A percentile compares a stretch with the other conserved stretches of the same genome.
phyloP scores from a whole-genome alignment of 2,113 vertebrate species.

The Varanus salvator region DNA sequence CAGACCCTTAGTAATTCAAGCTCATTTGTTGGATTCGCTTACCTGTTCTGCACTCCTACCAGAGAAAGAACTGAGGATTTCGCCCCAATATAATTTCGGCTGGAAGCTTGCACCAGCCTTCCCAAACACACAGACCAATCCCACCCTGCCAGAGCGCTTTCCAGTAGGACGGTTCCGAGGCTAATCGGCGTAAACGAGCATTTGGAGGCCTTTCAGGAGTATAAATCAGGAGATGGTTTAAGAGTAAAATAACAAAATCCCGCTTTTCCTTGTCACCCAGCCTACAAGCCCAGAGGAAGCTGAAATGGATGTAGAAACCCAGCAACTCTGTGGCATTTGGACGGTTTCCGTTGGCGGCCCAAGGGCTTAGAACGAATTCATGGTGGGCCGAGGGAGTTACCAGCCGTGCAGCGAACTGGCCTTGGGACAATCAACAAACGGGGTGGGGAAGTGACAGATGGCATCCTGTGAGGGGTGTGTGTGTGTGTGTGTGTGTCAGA shows the following conservation, averaged over 20 bases:
- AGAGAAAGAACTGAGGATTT: too few relatives aligned
- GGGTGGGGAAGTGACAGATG: background rate
- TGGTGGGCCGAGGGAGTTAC: constrained; percentile 1
- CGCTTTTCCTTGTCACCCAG: background rate
- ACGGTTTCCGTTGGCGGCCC: background rate
- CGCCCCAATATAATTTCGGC: background rate
- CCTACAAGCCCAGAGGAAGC: background rate
- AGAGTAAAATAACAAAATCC: too few relatives aligned
- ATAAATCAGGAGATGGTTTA: too few relatives aligned
- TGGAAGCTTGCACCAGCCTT: too few relatives aligned
- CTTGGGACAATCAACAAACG: background rate
- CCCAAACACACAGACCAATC: too few relatives aligned
- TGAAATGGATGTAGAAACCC: background rate
- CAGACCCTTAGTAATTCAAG: too few relatives aligned
- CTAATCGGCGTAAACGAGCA: background rate
- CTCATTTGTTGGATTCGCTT: too few relatives aligned
- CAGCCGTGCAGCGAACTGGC: background rate
- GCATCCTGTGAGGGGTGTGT: background rate
- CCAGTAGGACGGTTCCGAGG: background rate
- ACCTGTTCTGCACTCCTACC: too few relatives aligned
- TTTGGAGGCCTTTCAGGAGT: background rate
- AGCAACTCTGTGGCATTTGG: background rate
- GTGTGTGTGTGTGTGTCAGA: too few relatives aligned
- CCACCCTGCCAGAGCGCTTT: too few relatives aligned
- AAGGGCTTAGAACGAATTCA: background rate